These are phyloP conservation scores for Erethizon dorsatum DNA, from an alignment of 2,797 vertebrate genomes.

Conservation along the genomic window DNA sequence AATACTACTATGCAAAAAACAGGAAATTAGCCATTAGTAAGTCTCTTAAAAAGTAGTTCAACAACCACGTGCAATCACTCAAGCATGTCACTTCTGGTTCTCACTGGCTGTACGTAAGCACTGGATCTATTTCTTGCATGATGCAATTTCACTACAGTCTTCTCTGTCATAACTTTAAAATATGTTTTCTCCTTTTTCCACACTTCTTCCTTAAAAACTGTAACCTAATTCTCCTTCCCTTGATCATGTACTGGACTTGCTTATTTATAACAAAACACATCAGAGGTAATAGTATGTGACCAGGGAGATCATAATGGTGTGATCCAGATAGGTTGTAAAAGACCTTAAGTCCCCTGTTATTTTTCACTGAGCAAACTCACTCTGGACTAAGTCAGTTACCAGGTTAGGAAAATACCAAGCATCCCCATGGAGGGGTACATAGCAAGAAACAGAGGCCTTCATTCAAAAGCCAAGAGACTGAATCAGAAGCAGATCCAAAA, in stretches of 20 bases:
- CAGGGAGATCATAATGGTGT: background rate
- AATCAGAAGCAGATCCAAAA: background rate
- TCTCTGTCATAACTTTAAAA: background rate
- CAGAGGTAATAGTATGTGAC: background rate
- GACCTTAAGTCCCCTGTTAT: background rate
- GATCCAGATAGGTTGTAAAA: background rate
- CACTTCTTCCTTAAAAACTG: background rate
- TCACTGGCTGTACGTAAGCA: background rate
- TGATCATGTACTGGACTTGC: background rate
- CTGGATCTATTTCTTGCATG: background rate
- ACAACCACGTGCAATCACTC: background rate
- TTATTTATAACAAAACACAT: background rate
- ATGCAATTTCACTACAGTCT: background rate
- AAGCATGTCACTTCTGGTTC: background rate
- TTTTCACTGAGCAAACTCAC: background rate
- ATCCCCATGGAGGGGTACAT: fast-evolving
- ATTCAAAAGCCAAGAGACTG: background rate
- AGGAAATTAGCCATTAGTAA: background rate
- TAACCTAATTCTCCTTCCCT: fast-evolving
- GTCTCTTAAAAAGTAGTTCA: background rate
- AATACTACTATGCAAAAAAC: background rate
- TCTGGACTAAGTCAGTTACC: background rate
- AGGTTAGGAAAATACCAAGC: background rate
- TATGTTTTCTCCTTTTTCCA: background rate
- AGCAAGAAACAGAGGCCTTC: background rate